Base-by-base conservation (phyloP, 2,888 invertebrate genomes). In the Eurytoma adleriae region DNA sequence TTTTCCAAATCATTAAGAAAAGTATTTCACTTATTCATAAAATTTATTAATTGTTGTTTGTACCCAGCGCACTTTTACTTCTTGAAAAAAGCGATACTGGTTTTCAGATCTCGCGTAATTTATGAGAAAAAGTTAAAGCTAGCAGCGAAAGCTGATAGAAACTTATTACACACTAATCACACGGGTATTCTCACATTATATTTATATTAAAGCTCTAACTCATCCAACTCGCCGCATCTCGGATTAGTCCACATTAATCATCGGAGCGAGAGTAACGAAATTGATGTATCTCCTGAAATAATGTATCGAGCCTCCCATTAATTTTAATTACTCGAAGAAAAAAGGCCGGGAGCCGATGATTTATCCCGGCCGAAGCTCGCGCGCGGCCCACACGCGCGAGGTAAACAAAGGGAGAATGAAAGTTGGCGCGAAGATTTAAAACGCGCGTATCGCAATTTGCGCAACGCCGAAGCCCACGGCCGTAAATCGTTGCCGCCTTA, bases 381-480 rank as follows among this genome's bases (percentile, higher is more conserved):
- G 24, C 59, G 50, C 56, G 48, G 30, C 18, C 24, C 59, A 64
- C 59, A 30, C 20, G 40, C 7, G 50, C 66, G 50, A 67, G 27
- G 50, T 72, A 59, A 72, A 40, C 40, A 59, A 48, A 20, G 61
- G 61, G n/a, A 64, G 59, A 74, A 79, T 12, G 56, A 69, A 62
- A 27, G 79, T 62, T 64, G 64, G 4, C 62, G 56, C 67, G 27
- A 71, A 71, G 71, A 70, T 70, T 64, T 54, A 59, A 70, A 24
- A 27, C 61, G 52, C 14, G 50, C 13, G 7, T 5, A 27, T 18
- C 20, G 27, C 54, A 52, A 70, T 77, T 79, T 74, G 50, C 73
- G 73, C 73, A 79, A 79, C 69, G 56, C 52, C 7, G 30, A 20
- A 66, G 57, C 24, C 61, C n/a, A 14, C 13, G 40, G 7, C 24